Conservation (phyloP, 2,888 invertebrate genomes). For the Nephrotoma guestfalica region DNA sequence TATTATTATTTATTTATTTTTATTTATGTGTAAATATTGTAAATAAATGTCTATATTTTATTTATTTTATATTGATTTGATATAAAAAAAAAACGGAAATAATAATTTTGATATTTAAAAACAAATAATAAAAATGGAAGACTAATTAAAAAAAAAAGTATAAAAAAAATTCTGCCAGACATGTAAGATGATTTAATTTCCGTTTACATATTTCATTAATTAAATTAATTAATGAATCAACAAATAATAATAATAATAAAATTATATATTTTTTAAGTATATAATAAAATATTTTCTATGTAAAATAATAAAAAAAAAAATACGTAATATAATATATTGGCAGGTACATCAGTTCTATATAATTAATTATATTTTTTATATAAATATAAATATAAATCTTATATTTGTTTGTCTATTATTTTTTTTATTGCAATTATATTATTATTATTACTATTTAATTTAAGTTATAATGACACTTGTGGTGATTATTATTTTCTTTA, state of each 20-base stretch:
- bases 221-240: not conserved
- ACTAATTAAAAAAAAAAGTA: not conserved
- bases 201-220: not conserved
- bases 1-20: not conserved
- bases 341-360: constrained; percentile 33
- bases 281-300: not conserved
- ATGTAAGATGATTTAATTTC: not conserved
- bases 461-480: constrained; percentile 19
- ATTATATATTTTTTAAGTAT: not conserved
- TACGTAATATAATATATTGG: constrained; percentile 9
- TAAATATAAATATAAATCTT: constrained; percentile 5
- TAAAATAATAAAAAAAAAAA: constrained; percentile 1
- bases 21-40: not conserved
- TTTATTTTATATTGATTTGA: not conserved
- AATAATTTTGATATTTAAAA: not conserved
- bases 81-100: not conserved
- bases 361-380: constrained; percentile 8
- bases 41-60: not conserved
- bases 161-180: not conserved
- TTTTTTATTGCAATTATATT: constrained; percentile 4
- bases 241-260: not conserved
- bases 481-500: constrained; percentile 14
- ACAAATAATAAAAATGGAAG: not conserved
- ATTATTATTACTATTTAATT: constrained; percentile 4
- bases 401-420: not conserved